A percentile compares a stretch with the other conserved stretches of the same genome.
phyloP scores from a whole-genome alignment of 2,888 invertebrate species.

The Oscheius sp. region DNA sequence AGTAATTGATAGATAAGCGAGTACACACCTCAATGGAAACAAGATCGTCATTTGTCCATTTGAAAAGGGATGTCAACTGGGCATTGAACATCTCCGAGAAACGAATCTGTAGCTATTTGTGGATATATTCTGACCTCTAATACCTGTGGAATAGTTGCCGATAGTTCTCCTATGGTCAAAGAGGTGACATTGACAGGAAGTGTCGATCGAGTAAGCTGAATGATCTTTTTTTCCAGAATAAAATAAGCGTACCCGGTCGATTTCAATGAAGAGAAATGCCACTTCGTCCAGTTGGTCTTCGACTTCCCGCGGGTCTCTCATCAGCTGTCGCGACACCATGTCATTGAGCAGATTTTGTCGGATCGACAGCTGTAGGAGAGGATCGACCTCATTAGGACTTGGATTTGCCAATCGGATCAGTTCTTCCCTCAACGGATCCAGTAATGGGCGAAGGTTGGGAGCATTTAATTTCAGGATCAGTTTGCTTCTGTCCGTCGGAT shows the following conservation, averaged over 20 bases:
- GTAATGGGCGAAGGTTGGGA: constrained; percentile 42
- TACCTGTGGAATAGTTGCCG: constrained; percentile 39
- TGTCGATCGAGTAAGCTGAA: constrained; percentile 37
- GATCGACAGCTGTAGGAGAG: constrained; percentile 48
- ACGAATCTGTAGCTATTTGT: constrained; percentile 38
- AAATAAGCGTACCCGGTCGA: constrained; percentile 36
- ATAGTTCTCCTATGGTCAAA: constrained; percentile 48
- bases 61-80: constrained; percentile 44
- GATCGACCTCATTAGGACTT: constrained; percentile 46
- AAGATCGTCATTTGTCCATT: constrained; percentile 51
- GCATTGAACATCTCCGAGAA: constrained; percentile 52
- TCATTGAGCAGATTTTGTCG: constrained; percentile 51
- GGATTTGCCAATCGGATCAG: constrained; percentile 47
- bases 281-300: constrained; percentile 51
- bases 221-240: background rate
- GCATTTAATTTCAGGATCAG: constrained; percentile 45
- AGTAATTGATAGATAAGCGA: background rate
- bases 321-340: constrained; percentile 43
- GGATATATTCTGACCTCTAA: background rate
- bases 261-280: constrained; percentile 48
- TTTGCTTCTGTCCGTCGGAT: constrained; percentile 51
- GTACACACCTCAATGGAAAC: constrained; percentile 41
- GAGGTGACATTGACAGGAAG: constrained; percentile 45
- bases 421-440: constrained; percentile 40
- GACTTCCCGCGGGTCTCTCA: constrained; percentile 49